These are phyloP conservation scores for Lasioglossum pauxillum DNA, from an alignment of 2,888 invertebrate genomes.

Conservation along the genomic window DNA sequence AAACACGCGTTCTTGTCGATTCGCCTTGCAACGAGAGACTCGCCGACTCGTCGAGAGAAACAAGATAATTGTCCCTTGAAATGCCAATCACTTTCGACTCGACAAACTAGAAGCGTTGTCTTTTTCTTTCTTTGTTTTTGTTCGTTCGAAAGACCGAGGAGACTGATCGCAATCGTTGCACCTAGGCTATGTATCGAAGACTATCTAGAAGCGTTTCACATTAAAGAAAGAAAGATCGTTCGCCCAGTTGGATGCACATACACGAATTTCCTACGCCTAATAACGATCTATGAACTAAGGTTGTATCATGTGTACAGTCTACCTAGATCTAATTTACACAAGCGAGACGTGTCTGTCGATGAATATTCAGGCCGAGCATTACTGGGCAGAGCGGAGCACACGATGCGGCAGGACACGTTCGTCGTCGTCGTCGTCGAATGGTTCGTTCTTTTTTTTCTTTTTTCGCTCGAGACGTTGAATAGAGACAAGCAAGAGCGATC, in stretches of 20 bases:
- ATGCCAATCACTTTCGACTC: background rate
- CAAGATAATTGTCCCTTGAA: background rate
- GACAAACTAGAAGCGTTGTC: background rate
- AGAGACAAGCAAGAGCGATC: background rate
- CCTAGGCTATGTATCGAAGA: constrained; percentile 19
- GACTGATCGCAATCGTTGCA: background rate
- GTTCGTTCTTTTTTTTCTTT: background rate
- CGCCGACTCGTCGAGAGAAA: background rate
- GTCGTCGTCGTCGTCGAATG: constrained; percentile 33
- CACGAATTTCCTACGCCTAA: constrained; percentile 48
- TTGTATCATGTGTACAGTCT: constrained; percentile 41
- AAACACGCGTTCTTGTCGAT: background rate
- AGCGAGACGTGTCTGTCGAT: constrained; percentile 55
- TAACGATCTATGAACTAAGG: constrained; percentile 36
- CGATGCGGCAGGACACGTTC: constrained; percentile 44
- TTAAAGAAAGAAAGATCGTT: constrained; percentile 11
- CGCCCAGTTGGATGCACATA: constrained; percentile 40
- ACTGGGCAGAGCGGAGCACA: constrained; percentile 46
- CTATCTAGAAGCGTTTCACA: constrained; percentile 36
- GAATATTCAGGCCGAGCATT: constrained; percentile 52
- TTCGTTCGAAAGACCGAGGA: background rate
- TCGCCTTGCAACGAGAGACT: background rate
- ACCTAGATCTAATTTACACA: constrained; percentile 57
- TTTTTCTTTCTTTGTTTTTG: background rate
- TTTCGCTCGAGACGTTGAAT: constrained; percentile 11